Evolutionary conservation across 2,797 vertebrate genomes (phyloP).

Genomic region (Mormyrus hasselquistii): DNA sequence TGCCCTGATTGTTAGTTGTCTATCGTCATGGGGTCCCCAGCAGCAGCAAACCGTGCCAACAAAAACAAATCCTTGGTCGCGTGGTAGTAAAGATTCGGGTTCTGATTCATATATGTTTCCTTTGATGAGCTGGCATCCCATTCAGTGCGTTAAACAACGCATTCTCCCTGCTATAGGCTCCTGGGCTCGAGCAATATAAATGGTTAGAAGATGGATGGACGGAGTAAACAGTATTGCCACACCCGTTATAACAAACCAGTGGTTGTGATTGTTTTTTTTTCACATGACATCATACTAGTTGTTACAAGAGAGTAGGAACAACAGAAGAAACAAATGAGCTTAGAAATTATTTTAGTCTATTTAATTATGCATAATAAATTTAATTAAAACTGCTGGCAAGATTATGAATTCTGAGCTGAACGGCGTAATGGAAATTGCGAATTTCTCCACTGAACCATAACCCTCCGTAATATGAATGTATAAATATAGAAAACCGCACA

Average conservation of each 20-base stretch:
- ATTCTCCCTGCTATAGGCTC: background rate
- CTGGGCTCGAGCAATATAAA: background rate
- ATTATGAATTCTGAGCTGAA: slow-evolving; percentile 4
- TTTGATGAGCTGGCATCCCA: background rate
- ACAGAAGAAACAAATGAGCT: background rate
- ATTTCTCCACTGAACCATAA: background rate
- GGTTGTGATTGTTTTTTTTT: background rate
- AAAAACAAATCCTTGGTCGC: background rate
- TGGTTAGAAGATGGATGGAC: background rate
- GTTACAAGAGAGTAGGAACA: background rate
- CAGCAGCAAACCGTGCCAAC: background rate
- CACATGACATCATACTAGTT: slow-evolving; percentile 4
- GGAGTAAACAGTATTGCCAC: background rate
- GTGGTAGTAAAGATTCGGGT: background rate
- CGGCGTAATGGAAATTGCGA: background rate
- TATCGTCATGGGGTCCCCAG: background rate
- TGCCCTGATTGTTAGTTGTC: background rate
- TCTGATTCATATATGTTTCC: background rate
- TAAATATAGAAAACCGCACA: background rate
- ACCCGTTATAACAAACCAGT: background rate
- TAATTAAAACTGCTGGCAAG: slow-evolving; percentile 6
- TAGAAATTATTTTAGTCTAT: background rate
- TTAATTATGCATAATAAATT: slow-evolving; percentile 6
- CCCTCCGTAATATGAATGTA: background rate
- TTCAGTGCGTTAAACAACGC: background rate